Base-by-base conservation (phyloP, 2,888 invertebrate genomes). In the Automeris io region DNA sequence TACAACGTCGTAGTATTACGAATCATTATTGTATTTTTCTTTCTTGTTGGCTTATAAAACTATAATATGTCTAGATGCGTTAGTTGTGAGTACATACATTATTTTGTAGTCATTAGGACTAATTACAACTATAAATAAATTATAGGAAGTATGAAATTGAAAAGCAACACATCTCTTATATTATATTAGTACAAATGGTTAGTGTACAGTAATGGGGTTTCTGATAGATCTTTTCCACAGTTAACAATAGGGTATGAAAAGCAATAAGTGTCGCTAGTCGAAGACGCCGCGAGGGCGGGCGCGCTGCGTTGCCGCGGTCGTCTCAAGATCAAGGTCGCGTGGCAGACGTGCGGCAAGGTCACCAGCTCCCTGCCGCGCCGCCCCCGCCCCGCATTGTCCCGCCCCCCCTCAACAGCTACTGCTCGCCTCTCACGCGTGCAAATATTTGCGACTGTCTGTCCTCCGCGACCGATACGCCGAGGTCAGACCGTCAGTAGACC, bases 381-480 rank as follows among this genome's bases (percentile, higher is more conserved):
- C 52, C 45, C 50, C 39, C 52, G 42, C 46, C 46, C 39, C 54
- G 33, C 51, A 41, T 39, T 44, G 38, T 54, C 49, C 33, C 45
- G 40, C 49, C 53, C 33, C 46, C 39, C 40, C 33, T 43, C 42
- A 33, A 46, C 36, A 50, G 50, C 45, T 50, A 53, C 54, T 62
- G 55, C 57, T 51, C 51, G 57, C 56, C 66, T 62, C 68, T 59
- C 68, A 58, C 66, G 74, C 74, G 74, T 78, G 75, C 83, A 82
- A 82, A 83, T 82, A 83, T 83, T 82, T 83, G 80, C 81, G 79
- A 74, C 75, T 74, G 83, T 81, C 80, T 80, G 85, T 85, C 85
- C 85, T 81, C 83, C 79, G 73, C 82, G 85, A 82, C 85, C 85
- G 85, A 85, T 85, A 85, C 73, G 80, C 74, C 81, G 85, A 86